These are phyloP conservation scores for Myripristis murdjan DNA, from an alignment of 2,797 vertebrate genomes.

Conservation along the genomic window DNA sequence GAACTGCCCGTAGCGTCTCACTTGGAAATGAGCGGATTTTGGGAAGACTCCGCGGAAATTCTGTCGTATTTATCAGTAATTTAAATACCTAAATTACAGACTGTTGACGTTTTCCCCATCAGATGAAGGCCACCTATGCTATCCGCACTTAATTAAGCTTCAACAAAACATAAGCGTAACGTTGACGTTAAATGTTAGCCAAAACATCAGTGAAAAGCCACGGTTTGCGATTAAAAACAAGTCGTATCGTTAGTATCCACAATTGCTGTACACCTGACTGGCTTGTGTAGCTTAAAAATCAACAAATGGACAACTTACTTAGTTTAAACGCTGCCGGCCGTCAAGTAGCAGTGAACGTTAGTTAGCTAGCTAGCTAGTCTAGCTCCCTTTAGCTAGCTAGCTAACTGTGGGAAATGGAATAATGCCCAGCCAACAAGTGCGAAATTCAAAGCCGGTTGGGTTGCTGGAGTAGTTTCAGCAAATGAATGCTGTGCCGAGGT, in stretches of 20 bases:
- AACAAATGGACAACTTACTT: slow-evolving; percentile 58
- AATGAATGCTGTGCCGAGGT: slow-evolving; percentile 43
- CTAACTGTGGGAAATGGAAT: slow-evolving; percentile 77
- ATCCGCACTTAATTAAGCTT: background rate
- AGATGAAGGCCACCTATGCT: too few species aligned
- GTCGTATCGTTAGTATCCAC: fast-evolving
- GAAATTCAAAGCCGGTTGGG: slow-evolving; percentile 65
- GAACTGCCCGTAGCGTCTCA: background rate
- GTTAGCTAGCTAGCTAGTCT: slow-evolving; percentile 71
- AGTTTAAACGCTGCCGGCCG: slow-evolving; percentile 32
- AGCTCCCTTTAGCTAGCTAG: slow-evolving; percentile 73
- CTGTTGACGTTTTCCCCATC: too few species aligned
- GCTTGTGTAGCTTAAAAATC: background rate
- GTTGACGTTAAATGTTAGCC: background rate
- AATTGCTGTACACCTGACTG: background rate
- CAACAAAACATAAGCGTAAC: background rate
- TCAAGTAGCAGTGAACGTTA: slow-evolving; percentile 54
- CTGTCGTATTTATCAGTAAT: too few species aligned
- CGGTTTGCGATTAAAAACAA: background rate
- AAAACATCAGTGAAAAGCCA: background rate
- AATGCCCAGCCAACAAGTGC: slow-evolving; percentile 76
- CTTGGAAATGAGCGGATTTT: fast-evolving
- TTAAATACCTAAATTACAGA: too few species aligned
- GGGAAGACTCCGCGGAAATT: fast-evolving
- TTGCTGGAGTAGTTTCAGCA: slow-evolving; percentile 51